Evolutionary conservation across 2,888 invertebrate genomes (phyloP).

Genomic region (Arctia plantaginis): DNA sequence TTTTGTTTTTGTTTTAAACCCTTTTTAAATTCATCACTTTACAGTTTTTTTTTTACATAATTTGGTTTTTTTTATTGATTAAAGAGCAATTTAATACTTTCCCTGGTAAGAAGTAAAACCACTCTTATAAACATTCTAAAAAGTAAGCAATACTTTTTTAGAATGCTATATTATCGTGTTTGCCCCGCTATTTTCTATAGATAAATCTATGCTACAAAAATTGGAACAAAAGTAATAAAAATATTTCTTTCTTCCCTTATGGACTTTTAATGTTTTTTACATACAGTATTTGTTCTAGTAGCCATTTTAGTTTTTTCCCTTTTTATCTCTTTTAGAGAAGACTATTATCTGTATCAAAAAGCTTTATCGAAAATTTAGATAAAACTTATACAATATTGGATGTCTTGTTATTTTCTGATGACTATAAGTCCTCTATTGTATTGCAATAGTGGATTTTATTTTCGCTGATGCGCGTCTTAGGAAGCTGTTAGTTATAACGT

Average conservation of each 20-base stretch:
- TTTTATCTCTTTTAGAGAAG: slow-evolving; percentile 31
- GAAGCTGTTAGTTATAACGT: background rate
- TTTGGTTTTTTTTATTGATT: too few species aligned
- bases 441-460: background rate
- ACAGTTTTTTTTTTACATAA: too few species aligned
- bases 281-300: slow-evolving; percentile 27
- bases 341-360: slow-evolving; percentile 13
- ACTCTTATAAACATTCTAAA: background rate
- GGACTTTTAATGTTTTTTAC: slow-evolving; percentile 18
- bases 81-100: background rate
- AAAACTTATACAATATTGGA: slow-evolving; percentile 2
- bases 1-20: too few species aligned
- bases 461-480: background rate
- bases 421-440: slow-evolving; percentile 12
- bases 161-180: too few species aligned
- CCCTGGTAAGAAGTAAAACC: background rate
- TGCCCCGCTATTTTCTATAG: too few species aligned
- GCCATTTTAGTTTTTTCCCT: slow-evolving; percentile 49
- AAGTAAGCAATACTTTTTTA: too few species aligned
- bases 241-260: background rate
- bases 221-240: background rate
- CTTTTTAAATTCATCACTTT: too few species aligned
- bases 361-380: slow-evolving; percentile 12
- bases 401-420: slow-evolving; percentile 7
- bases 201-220: too few species aligned